Percentiles rank a stretch among this genome's conserved stretches.
These are phyloP conservation scores for Andricus quercusramuli DNA, from an alignment of 2,888 invertebrate species.

Conservation along the genomic window DNA sequence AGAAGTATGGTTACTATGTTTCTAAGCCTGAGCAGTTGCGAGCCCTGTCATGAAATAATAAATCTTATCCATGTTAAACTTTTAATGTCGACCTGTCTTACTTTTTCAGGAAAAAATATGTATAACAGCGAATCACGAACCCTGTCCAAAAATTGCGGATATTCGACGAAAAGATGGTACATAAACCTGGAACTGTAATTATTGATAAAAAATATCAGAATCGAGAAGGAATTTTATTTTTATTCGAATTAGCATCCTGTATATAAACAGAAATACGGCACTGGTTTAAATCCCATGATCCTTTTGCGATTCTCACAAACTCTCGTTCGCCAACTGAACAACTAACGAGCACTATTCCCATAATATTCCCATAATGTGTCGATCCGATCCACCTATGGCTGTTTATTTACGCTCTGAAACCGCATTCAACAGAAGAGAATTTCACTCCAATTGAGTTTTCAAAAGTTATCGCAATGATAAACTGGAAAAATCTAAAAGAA, in stretches of 20 bases:
- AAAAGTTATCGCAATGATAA: not conserved
- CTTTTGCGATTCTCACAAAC: constrained; percentile 22
- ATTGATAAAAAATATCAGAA: not conserved
- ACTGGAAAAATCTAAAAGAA: no score
- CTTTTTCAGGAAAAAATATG: no score
- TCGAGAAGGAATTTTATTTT: not conserved
- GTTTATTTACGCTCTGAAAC: constrained; percentile 19
- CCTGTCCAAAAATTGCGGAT: no score
- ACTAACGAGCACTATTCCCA: constrained; percentile 39
- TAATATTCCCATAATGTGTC: constrained; percentile 36
- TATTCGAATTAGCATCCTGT: not conserved
- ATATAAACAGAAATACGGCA: not conserved
- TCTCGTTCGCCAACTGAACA: constrained; percentile 14
- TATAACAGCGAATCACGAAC: no score
- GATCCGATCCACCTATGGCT: not conserved
- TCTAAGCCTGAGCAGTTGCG: no score
- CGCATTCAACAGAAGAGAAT: constrained; percentile 1
- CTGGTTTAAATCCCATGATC: constrained; percentile 30
- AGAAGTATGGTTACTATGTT: no score
- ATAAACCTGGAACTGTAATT: no score
- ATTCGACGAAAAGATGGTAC: no score
- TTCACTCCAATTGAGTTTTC: not conserved
- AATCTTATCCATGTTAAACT: no score
- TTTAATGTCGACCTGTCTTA: no score
- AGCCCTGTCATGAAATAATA: no score